Evolutionary conservation across 2,113 vertebrate genomes (phyloP), one percentile per base, ranked within the genome.

Genomic region (Gracilinanus agilis): DNA sequence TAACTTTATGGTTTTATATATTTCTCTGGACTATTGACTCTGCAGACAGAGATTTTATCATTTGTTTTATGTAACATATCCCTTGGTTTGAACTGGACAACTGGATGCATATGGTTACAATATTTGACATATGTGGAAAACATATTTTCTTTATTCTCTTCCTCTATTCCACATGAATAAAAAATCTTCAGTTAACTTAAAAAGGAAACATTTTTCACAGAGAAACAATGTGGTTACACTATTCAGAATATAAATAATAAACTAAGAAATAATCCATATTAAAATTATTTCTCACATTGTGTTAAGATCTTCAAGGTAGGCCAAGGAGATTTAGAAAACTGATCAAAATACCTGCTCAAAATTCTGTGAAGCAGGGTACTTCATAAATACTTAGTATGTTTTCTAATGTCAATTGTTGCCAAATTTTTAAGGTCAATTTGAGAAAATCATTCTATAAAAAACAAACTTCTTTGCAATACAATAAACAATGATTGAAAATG

Each of bases 71-170:
- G 90, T 96, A 93, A 96, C 95, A 93, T 88, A 95, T 92, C 44
- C 54, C 75, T 92, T 49, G 54, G 16, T 55, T 91, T 93, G 93
- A 96, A 90, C 16, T 94, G 49, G 53, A 91, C 95, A 92, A 40
- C 92, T 92, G 91, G 16, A 55, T 95, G 75, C 93, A 94, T 95
- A 93, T 95, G 94, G 95, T 97, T 94, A 90, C 75, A 96, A 96
- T 96, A 90, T 94, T 94, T 93, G 29, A 34, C 93, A 90, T 94
- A 93, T 96, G 95, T 97, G 94, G 93, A 94, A 96, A 96, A 94
- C 49, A 91, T 55, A 40, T 90, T 90, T 91, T 95, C 34, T 95
- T 97, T 93, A 90, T 90, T 91, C 24, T 95, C 92, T 92, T 83
- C 40, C 44, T 95, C 93, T 93, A 88, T 93, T 93, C 58, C 44